phyloP scores from a whole-genome alignment of 2,113 vertebrate species.

The Pterocles gutturalis region DNA sequence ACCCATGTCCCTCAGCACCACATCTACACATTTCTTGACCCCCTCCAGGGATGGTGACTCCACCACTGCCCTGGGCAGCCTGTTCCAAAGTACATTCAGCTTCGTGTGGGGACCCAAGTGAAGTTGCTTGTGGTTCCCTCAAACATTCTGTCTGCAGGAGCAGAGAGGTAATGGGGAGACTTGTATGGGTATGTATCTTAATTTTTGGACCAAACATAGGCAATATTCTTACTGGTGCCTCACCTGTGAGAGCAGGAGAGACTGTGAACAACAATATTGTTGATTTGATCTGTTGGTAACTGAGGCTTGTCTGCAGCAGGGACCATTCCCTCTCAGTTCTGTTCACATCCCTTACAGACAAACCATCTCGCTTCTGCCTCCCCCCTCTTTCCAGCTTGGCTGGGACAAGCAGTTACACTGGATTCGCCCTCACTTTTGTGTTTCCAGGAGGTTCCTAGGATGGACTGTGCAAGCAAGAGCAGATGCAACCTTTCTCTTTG shows the following conservation, averaged over 20 bases:
- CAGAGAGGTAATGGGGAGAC: not conserved
- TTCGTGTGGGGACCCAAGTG: not conserved
- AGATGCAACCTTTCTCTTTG: not conserved
- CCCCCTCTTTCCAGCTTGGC: not conserved
- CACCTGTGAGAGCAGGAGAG: not conserved
- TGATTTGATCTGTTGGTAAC: not conserved
- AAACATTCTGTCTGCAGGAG: not conserved
- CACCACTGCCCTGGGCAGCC: too few species aligned
- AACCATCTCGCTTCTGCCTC: not conserved
- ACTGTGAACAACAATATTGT: accelerated
- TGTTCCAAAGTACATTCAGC: not conserved
- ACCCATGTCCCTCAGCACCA: too few species aligned
- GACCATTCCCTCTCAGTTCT: not conserved
- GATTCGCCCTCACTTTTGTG: not conserved
- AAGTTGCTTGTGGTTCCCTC: not conserved
- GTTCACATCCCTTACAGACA: not conserved
- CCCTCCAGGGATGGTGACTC: too few species aligned
- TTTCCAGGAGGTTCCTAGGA: not conserved
- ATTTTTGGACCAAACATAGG: not conserved
- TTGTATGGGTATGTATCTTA: not conserved
- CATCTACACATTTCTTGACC: too few species aligned
- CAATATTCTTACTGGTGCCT: not conserved
- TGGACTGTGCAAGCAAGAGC: not conserved
- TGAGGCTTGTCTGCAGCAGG: not conserved
- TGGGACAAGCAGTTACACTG: not conserved